These are phyloP conservation scores for Melinaea menophilus DNA, from an alignment of 2,888 invertebrate species.

Conservation along the genomic window DNA sequence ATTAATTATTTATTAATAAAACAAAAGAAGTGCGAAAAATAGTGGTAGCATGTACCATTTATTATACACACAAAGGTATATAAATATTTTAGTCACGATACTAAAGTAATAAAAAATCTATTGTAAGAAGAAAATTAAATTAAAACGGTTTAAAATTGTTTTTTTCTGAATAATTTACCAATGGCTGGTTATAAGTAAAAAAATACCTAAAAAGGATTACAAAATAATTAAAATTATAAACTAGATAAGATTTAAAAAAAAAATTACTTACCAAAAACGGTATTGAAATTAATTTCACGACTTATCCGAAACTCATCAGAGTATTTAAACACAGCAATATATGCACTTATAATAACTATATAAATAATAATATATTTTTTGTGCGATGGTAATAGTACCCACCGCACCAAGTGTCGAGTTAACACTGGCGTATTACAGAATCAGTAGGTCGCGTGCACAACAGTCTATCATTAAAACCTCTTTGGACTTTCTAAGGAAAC, in stretches of 20 bases:
- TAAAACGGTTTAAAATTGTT: too few species aligned
- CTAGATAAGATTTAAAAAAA: not conserved
- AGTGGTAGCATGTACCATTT: too few species aligned
- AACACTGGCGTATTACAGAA: slow-evolving; percentile 49
- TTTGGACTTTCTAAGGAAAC: slow-evolving; percentile 37
- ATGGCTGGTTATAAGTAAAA: too few species aligned
- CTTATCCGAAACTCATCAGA: slow-evolving; percentile 12
- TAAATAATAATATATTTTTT: slow-evolving; percentile 7
- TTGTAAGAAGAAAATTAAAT: too few species aligned
- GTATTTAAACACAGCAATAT: slow-evolving; percentile 9
- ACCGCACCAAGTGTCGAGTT: slow-evolving; percentile 59
- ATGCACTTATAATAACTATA: slow-evolving; percentile 12
- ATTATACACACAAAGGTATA: too few species aligned
- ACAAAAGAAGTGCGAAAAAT: too few species aligned
- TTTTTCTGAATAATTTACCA: too few species aligned
- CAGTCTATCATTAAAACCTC: slow-evolving; percentile 23
- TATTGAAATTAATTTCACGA: not conserved
- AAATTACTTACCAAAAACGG: slow-evolving; percentile 8
- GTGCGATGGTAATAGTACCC: slow-evolving; percentile 41
- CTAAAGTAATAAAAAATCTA: too few species aligned
- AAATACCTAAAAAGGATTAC: too few species aligned
- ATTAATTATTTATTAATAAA: too few species aligned
- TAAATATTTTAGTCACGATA: too few species aligned
- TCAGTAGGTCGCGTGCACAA: slow-evolving; percentile 29
- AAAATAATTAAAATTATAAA: too few species aligned